A percentile compares a stretch with the other conserved stretches of the same genome.
phyloP scores from a whole-genome alignment of 2,797 vertebrate genomes.

The Echiichthys vipera region DNA sequence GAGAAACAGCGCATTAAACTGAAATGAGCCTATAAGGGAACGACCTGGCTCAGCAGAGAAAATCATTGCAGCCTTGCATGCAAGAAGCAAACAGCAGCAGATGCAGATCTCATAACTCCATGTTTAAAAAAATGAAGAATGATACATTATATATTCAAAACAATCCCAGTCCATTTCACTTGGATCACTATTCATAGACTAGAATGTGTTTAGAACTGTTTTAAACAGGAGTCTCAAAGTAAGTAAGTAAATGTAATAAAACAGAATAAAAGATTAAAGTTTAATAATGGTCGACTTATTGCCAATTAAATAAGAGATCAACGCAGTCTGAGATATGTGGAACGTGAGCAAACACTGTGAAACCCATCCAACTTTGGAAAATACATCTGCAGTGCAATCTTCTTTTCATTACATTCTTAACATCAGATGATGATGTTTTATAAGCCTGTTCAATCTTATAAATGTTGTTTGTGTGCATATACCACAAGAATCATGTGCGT shows the following conservation, averaged over 20 bases:
- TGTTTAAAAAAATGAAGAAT: neutral
- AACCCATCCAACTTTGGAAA: slow-evolving; percentile 13
- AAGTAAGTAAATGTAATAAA: neutral
- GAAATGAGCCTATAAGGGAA: slow-evolving; percentile 40
- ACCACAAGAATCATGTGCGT: neutral
- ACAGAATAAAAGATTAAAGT: neutral
- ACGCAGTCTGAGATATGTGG: slow-evolving; percentile 4
- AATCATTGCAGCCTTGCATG: slow-evolving; percentile 29
- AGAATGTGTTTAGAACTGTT: neutral
- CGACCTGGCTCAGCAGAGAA: slow-evolving; percentile 32
- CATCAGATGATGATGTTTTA: neutral
- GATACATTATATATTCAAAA: neutral
- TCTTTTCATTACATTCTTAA: slow-evolving; percentile 1
- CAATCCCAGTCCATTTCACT: neutral
- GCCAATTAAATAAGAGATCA: slow-evolving; percentile 15
- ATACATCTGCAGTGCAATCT: slow-evolving; percentile 12
- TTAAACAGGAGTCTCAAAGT: neutral
- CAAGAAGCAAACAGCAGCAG: slow-evolving; percentile 23
- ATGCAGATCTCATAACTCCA: neutral
- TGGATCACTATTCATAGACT: neutral
- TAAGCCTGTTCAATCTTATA: neutral
- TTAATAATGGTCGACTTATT: slow-evolving; percentile 16
- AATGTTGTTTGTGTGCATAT: neutral
- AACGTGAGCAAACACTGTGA: slow-evolving; percentile 11
- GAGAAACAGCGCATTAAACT: slow-evolving; percentile 57